phyloP scores from a whole-genome alignment of 2,113 vertebrate genomes.

The Siniperca chuatsi region DNA sequence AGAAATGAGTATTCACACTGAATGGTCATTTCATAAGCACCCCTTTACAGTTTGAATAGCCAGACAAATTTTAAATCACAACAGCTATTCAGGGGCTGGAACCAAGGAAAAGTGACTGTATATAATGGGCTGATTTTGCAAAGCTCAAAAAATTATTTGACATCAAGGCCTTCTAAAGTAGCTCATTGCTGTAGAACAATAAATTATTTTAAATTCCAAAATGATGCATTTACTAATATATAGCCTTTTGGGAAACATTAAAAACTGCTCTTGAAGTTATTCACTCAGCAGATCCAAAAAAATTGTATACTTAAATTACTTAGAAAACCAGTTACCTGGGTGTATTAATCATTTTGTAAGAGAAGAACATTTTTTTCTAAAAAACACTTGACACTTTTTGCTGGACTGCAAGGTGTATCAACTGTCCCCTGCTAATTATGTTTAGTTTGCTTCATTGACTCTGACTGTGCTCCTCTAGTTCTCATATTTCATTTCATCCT shows the following conservation, averaged over 20 bases:
- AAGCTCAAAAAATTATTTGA: slow-evolving; percentile 18
- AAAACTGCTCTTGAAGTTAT: background rate
- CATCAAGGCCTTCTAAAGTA: background rate
- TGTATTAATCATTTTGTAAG: background rate
- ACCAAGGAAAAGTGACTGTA: background rate
- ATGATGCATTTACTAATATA: background rate
- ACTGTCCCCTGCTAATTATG: slow-evolving; percentile 38
- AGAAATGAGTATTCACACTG: background rate
- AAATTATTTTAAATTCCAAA: slow-evolving; percentile 9
- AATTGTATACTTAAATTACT: background rate
- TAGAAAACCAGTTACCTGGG: background rate
- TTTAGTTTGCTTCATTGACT: slow-evolving; percentile 78
- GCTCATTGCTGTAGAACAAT: background rate
- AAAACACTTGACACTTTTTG: background rate
- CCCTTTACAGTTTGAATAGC: background rate
- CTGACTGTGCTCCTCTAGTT: slow-evolving; percentile 87
- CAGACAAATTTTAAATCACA: background rate
- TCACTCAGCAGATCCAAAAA: background rate
- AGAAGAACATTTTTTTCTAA: background rate
- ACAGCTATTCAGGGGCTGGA: background rate
- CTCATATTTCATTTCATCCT: slow-evolving; percentile 81
- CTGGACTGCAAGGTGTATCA: background rate
- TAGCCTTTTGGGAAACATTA: background rate
- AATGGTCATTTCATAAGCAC: slow-evolving; percentile 1
- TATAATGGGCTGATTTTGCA: background rate